phyloP scores from a whole-genome alignment of 1,140 invertebrate genomes.

The Drepana arcuata region DNA sequence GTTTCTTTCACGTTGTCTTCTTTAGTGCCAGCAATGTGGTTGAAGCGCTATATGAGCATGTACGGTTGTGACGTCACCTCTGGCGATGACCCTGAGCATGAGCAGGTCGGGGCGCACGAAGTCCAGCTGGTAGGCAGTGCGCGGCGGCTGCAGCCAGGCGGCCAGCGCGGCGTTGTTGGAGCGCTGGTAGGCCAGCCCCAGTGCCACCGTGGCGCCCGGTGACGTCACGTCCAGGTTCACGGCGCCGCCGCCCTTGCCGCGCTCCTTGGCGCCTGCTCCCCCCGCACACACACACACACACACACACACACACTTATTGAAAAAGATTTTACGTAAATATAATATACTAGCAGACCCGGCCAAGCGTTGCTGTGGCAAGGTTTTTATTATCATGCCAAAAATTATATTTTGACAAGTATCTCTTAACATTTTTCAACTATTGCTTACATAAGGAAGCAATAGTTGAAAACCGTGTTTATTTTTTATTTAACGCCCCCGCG shows the following conservation, averaged over 20 bases:
- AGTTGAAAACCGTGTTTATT: too few species aligned
- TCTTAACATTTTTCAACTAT: too few species aligned
- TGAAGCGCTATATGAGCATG: too few species aligned
- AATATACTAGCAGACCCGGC: too few species aligned
- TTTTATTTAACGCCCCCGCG: too few species aligned
- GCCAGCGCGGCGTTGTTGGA: constrained; percentile 91
- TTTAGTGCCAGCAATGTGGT: neutral
- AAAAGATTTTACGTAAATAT: too few species aligned
- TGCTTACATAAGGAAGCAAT: too few species aligned
- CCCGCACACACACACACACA: neutral
- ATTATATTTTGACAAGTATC: too few species aligned
- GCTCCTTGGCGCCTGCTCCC: neutral
- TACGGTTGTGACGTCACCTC: too few species aligned
- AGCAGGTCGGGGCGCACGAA: constrained; percentile 95
- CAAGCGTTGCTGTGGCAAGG: too few species aligned
- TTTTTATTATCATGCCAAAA: too few species aligned
- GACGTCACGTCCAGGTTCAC: constrained; percentile 97
- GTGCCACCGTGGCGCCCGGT: constrained; percentile 93
- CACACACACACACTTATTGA: neutral
- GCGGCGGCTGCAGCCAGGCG: constrained; percentile 92
- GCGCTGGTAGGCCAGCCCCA: constrained; percentile 94
- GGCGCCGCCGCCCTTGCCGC: constrained; percentile 55
- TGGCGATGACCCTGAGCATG: constrained; percentile 85
- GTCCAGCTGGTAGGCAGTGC: constrained; percentile 92
- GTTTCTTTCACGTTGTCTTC: too few species aligned